A percentile compares a stretch with the other conserved stretches of the same genome.
These are phyloP conservation scores for Dendronephthya gigantea DNA, from an alignment of 64 coral and sea anemone species.

Conservation along the genomic window DNA sequence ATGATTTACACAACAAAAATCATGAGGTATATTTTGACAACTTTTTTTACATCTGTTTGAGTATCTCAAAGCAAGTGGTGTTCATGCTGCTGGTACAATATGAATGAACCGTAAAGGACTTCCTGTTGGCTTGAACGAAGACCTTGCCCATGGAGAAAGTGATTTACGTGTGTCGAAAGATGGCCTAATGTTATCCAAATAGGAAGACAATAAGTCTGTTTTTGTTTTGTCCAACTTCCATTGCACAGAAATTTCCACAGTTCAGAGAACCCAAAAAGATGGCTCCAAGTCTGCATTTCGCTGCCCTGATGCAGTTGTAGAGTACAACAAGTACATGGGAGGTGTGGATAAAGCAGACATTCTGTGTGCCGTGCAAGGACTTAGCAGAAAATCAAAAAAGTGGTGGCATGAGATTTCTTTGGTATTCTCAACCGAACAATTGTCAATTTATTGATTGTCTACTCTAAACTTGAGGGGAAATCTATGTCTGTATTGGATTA, in stretches of 20 bases:
- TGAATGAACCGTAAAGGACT: constrained; percentile 12
- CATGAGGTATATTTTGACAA: constrained; percentile 52
- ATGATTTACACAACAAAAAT: constrained; percentile 20
- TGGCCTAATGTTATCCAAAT: constrained; percentile 34
- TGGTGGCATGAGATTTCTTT: constrained; percentile 46
- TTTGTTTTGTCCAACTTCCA: constrained; percentile 35
- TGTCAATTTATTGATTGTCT: constrained; percentile 22
- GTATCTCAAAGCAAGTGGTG: constrained; percentile 37
- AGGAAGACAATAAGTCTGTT: constrained; percentile 35
- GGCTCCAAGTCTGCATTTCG: constrained; percentile 22
- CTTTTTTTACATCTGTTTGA: constrained; percentile 47
- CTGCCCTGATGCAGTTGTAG: constrained; percentile 21
- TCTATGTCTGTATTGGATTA: background rate
- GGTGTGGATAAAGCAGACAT: constrained; percentile 44
- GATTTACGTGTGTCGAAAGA: constrained; percentile 25
- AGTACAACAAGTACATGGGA: constrained; percentile 39
- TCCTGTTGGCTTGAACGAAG: background rate
- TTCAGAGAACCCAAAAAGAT: constrained; percentile 44
- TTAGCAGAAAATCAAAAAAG: constrained; percentile 37
- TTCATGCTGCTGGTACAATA: constrained; percentile 32
- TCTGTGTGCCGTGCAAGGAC: constrained; percentile 28
- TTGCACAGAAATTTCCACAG: background rate
- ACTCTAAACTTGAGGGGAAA: background rate
- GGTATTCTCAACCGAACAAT: constrained; percentile 32
- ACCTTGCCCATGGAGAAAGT: constrained; percentile 15